These are phyloP conservation scores for Oxygymnocypris stewartii DNA, from an alignment of 2,113 vertebrate species.

Conservation along the genomic window DNA sequence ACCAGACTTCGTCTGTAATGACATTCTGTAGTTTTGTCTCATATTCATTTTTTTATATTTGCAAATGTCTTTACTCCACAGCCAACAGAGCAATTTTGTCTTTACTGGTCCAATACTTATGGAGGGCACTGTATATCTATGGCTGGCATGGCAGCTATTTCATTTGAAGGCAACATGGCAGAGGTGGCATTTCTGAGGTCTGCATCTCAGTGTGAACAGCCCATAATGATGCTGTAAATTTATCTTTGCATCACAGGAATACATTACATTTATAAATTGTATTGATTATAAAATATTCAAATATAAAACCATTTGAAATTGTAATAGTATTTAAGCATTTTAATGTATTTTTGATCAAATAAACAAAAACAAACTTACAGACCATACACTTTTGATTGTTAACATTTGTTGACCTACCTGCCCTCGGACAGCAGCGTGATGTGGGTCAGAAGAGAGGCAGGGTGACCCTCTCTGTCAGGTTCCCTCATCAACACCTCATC, in stretches of 20 bases:
- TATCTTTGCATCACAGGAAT: neutral
- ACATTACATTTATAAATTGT: neutral
- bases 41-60: too few species aligned
- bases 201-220: too few species aligned
- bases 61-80: too few species aligned
- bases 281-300: neutral
- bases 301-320: neutral
- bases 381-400: neutral
- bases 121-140: too few species aligned
- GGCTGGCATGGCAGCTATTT: too few species aligned
- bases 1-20: too few species aligned
- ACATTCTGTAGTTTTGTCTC: too few species aligned
- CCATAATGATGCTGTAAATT: too few species aligned
- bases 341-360: neutral
- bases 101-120: too few species aligned
- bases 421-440: conserved; percentile 76
- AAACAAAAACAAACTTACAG: neutral
- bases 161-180: too few species aligned
- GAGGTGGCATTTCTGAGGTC: too few species aligned
- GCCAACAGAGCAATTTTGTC: too few species aligned
- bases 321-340: neutral
- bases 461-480: conserved; percentile 80
- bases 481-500: conserved; percentile 90
- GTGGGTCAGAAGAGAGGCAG: conserved; percentile 69
- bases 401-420: conserved; percentile 65